Base-by-base conservation (phyloP, 2,113 vertebrate genomes). In the Orientallactaga bullata region DNA sequence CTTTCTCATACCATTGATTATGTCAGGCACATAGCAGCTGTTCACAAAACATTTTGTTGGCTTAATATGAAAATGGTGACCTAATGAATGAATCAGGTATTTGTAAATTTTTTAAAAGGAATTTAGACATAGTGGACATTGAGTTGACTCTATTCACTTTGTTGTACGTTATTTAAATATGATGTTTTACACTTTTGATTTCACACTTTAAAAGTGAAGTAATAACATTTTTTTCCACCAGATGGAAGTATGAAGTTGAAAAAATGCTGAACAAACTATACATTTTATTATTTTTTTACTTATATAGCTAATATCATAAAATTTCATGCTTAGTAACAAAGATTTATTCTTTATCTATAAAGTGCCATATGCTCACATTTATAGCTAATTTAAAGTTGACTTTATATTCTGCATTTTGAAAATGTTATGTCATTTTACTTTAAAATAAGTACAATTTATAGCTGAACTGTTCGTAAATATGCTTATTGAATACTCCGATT, bases 211-310 rank as follows among this genome's bases (percentile, higher is more conserved):
- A 92, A 83, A 91, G 42, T 95, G 32, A 80, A 77, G 63, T 72
- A 83, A 71, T 93, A 86, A 91, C 65, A 87, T 90, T 96, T 96
- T 82, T 9, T 89, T 85, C 47, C 30, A 95, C 77, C 87, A 94
- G 80, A 93, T 96, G 77, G 76, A 80, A 84, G 60, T 94, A 95
- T 85, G 84, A 96, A 92, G 26, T 84, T 95, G 42, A 91, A 94
- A 94, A 94, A 85, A 51, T 58, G 13, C 65, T 66, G 20, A 80
- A 76, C 3, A 4, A 58, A 58, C 42, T 88, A 26, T 85, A 65
- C 3, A 10, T 85, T 58, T 94, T 72, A 39, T 81, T 89, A 85
- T 83, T 79, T 26, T 94, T 92, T 95, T 84, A 58, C 91, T 95
- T 90, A 85, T 87, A 2, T 58, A 85, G 4, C 23, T 80, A 83